Conservation (phyloP, 2,113 vertebrate species). For the Phyllostomus discolor region DNA sequence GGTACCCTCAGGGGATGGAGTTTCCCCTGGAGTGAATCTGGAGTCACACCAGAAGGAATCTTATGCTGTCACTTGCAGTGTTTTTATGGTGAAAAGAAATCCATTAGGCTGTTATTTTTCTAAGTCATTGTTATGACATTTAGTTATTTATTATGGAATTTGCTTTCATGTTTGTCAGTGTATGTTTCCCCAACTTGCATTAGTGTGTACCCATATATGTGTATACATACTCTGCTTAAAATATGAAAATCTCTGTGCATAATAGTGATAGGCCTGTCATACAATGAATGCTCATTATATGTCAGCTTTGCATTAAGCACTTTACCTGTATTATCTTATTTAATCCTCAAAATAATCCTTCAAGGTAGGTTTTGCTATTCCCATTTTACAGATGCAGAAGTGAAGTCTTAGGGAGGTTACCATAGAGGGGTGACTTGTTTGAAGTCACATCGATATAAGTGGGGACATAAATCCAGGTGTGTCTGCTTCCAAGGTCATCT, state of each 20-base stretch:
- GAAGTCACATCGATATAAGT: background rate
- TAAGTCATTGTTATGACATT: background rate
- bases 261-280: background rate
- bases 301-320: background rate
- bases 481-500: background rate
- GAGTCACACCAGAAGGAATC: background rate
- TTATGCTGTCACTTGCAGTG: background rate
- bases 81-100: background rate
- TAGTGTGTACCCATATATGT: background rate
- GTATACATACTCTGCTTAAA: background rate
- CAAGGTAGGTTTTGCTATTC: background rate
- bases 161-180: background rate
- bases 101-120: background rate
- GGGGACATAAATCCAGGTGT: background rate
- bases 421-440: background rate
- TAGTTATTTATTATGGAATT: background rate
- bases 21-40: background rate
- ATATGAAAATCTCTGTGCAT: background rate
- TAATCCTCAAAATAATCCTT: background rate
- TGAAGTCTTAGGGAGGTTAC: background rate
- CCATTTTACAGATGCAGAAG: background rate
- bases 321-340: background rate
- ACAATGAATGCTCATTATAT: background rate
- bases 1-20: background rate
- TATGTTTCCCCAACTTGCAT: background rate